A percentile compares a stretch with the other conserved stretches of the same genome.
Conservation (phyloP, 2,113 vertebrate genomes). For the Bombycilla garrulus region DNA sequence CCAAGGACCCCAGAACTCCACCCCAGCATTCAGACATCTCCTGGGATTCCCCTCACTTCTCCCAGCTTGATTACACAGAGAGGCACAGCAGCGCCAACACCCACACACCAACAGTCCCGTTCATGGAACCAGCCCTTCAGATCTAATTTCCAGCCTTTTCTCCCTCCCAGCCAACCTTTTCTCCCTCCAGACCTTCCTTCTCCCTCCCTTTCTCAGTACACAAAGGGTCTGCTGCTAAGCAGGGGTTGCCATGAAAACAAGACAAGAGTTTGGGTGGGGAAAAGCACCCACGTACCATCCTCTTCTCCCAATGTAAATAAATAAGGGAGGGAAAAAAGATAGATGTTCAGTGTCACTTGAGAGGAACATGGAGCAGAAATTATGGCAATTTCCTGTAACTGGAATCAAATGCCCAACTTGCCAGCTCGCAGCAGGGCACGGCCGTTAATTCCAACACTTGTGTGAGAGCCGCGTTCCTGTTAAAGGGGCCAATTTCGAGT, state of each 20-base stretch:
- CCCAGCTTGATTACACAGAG: neutral
- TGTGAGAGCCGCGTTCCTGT: conserved; percentile 64
- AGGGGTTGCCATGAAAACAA: conserved; percentile 55
- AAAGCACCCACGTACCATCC: neutral
- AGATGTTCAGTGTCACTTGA: conserved; percentile 40
- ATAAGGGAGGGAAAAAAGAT: neutral
- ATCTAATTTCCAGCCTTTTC: neutral
- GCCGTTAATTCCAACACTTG: conserved; percentile 72
- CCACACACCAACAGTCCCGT: accelerated
- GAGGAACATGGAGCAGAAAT: conserved; percentile 68
- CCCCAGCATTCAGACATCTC: neutral
- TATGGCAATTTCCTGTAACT: conserved; percentile 76
- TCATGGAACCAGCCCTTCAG: neutral
- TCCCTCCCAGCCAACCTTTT: neutral
- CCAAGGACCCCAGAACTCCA: neutral
- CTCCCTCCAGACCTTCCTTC: neutral
- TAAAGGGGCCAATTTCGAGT: conserved; percentile 74
- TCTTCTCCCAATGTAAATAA: neutral
- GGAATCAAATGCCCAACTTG: conserved; percentile 75
- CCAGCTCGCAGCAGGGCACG: conserved; percentile 45
- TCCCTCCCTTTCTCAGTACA: neutral
- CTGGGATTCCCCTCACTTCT: neutral
- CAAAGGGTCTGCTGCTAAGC: conserved; percentile 43
- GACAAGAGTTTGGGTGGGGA: neutral
- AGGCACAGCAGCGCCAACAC: neutral